Conservation (phyloP, 2,113 vertebrate genomes). For the Alosa alosa region DNA sequence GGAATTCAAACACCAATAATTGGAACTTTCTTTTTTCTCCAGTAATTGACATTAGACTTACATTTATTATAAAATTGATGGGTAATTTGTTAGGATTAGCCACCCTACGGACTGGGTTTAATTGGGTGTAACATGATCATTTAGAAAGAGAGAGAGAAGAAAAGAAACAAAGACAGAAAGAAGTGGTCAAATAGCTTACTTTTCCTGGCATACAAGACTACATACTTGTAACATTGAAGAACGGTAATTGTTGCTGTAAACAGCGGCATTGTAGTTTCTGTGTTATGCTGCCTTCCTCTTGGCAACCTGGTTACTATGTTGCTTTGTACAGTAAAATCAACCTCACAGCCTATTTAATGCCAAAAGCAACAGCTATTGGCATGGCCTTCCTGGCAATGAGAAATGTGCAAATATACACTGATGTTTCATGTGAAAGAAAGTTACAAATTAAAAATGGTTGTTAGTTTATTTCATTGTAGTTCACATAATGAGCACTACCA, state of each 20-base stretch:
- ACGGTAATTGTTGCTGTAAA: not conserved
- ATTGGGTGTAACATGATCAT: constrained; percentile 50
- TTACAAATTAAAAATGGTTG: not conserved
- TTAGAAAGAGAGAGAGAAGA: constrained; percentile 39
- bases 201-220: not conserved
- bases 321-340: not conserved
- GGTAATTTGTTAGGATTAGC: constrained; percentile 52
- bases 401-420: not conserved
- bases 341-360: not conserved
- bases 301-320: not conserved
- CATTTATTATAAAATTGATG: constrained; percentile 70
- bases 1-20: constrained; percentile 73
- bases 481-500: not conserved
- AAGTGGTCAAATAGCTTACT: not conserved
- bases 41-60: constrained; percentile 56
- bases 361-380: constrained; percentile 6
- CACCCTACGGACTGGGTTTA: constrained; percentile 40
- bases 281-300: not conserved
- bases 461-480: not conserved
- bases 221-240: not conserved
- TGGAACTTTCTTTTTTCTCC: constrained; percentile 62
- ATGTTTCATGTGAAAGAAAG: not conserved
- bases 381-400: not conserved
- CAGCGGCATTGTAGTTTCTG: not conserved
- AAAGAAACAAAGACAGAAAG: not conserved